Evolutionary conservation across 2,888 invertebrate genomes (phyloP).

Genomic region (Orchestes rusci): DNA sequence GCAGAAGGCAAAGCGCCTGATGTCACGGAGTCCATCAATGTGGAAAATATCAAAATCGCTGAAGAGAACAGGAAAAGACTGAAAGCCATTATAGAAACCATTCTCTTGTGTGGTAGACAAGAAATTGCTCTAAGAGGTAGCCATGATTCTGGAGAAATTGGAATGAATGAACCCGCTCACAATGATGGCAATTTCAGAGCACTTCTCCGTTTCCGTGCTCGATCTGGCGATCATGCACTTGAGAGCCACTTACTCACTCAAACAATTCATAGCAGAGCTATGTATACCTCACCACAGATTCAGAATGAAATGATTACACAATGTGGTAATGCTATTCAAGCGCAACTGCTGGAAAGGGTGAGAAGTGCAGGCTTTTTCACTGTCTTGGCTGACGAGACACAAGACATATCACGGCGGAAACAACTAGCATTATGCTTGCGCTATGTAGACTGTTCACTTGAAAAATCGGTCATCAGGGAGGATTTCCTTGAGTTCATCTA

Average conservation of each 20-base stretch:
- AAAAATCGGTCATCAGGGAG: no score
- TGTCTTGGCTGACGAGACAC: no score
- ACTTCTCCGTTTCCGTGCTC: slow-evolving; percentile 4
- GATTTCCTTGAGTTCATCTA: no score
- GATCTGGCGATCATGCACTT: slow-evolving; percentile 4
- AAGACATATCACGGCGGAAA: no score
- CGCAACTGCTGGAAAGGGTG: no score
- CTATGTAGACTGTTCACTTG: no score
- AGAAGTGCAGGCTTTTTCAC: no score
- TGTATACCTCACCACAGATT: slow-evolving; percentile 3
- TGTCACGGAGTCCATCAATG: slow-evolving; percentile 4
- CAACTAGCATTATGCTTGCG: no score
- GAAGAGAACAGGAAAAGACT: slow-evolving; percentile 13
- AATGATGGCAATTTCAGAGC: slow-evolving; percentile 10
- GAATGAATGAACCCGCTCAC: slow-evolving; percentile 6
- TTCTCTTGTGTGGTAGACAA: slow-evolving; percentile 20
- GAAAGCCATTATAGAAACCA: slow-evolving; percentile 17
- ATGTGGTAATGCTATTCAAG: slow-evolving; percentile 8
- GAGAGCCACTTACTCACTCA: slow-evolving; percentile 3
- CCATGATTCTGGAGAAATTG: slow-evolving; percentile 15
- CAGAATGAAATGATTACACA: slow-evolving; percentile 8
- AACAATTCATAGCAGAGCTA: slow-evolving; percentile 6
- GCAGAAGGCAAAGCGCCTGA: slow-evolving; percentile 2
- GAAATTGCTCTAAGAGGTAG: slow-evolving; percentile 20
- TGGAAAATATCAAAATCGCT: slow-evolving; percentile 27